Evolutionary conservation across 2,113 vertebrate genomes (phyloP).

Genomic region (Chaetura pelagica): DNA sequence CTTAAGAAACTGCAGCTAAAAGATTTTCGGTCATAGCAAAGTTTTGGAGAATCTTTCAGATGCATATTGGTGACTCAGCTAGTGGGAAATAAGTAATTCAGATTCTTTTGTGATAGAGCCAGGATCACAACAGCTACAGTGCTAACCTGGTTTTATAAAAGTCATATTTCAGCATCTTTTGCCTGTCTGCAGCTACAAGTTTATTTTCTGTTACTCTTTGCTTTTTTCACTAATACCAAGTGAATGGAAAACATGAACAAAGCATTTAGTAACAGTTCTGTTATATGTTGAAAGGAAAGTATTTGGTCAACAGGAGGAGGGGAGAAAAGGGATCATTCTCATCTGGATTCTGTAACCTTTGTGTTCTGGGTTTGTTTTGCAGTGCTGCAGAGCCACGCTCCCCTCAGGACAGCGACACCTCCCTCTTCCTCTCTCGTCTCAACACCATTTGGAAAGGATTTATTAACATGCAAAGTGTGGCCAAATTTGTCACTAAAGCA

Average conservation of each 20-base stretch:
- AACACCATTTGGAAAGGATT: constrained; percentile 95
- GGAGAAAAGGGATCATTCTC: neutral
- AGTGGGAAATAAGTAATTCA: neutral
- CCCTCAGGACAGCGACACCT: constrained; percentile 83
- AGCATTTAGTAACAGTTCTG: neutral
- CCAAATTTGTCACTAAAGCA: constrained; percentile 97
- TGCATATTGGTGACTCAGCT: neutral
- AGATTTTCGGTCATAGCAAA: neutral
- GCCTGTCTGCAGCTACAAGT: neutral
- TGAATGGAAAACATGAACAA: neutral
- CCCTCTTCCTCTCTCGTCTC: constrained; percentile 88
- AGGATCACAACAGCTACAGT: neutral
- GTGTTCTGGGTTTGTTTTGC: constrained; percentile 71
- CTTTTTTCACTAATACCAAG: neutral
- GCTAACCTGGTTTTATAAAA: neutral
- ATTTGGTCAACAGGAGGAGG: neutral
- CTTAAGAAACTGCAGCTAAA: neutral
- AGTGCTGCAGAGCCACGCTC: constrained; percentile 79
- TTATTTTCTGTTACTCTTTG: neutral
- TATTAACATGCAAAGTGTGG: constrained; percentile 94
- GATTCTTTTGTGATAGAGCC: neutral
- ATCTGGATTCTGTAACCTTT: neutral
- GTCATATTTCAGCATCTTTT: neutral
- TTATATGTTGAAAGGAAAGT: neutral
- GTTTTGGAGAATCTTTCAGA: neutral